Evolutionary conservation across 2,113 vertebrate genomes (phyloP).

Genomic region (Oxyura jamaicensis): DNA sequence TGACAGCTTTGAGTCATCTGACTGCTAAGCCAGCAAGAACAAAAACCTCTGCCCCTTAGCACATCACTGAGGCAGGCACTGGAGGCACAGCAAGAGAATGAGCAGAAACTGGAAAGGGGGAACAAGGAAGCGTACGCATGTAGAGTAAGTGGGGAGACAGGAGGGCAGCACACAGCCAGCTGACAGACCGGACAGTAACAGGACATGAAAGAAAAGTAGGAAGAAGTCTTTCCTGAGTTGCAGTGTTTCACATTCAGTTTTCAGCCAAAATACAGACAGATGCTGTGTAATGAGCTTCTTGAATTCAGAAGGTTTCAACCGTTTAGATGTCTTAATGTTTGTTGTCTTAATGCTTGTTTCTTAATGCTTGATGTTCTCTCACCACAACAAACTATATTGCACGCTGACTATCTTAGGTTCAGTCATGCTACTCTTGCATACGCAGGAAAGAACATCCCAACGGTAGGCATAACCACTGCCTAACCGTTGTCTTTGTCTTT

Average conservation of each 20-base stretch:
- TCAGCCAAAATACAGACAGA: background rate
- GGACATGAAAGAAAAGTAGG: background rate
- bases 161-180: background rate
- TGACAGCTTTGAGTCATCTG: constrained; percentile 29
- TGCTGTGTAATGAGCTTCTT: background rate
- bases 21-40: background rate
- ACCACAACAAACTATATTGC: background rate
- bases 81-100: fast-evolving
- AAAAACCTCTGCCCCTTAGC: background rate
- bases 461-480: background rate
- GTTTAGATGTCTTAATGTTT: background rate
- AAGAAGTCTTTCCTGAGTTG: background rate
- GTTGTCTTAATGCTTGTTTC: no score
- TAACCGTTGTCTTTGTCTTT: background rate
- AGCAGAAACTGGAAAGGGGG: background rate
- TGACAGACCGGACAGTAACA: fast-evolving
- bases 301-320: background rate
- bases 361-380: background rate
- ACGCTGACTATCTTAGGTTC: background rate
- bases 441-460: background rate
- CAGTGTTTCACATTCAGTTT: background rate
- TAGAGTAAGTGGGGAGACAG: no score
- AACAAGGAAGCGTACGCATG: fast-evolving
- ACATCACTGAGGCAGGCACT: background rate
- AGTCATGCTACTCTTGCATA: background rate